Percentiles rank a stretch among this genome's conserved stretches.
Conservation (phyloP, 2,888 invertebrate species). For the Chymomyza amoena region DNA sequence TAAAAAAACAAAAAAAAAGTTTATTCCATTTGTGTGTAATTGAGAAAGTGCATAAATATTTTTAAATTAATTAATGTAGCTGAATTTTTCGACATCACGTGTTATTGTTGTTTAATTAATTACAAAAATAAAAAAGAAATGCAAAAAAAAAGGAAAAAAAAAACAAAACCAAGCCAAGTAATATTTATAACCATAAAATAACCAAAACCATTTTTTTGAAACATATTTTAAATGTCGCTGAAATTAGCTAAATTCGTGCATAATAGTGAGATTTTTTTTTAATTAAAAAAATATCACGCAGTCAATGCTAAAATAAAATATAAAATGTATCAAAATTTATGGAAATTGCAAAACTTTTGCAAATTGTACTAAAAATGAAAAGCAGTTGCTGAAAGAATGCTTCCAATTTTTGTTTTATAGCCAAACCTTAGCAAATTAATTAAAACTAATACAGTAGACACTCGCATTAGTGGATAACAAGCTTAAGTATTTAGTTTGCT, state of each 20-base stretch:
- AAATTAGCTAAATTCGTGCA: neutral
- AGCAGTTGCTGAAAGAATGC: no score
- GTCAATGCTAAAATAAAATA: neutral
- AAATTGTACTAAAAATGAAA: no score
- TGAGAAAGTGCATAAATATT: constrained; percentile 39
- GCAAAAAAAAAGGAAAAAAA: constrained; percentile 22
- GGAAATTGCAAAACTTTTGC: constrained; percentile 14
- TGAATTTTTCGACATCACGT: constrained; percentile 61
- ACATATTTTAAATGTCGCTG: neutral
- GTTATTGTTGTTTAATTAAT: constrained; percentile 61
- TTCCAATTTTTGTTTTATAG: constrained; percentile 10
- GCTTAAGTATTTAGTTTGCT: neutral
- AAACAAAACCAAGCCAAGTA: constrained; percentile 5
- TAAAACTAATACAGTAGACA: no score
- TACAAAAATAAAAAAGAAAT: constrained; percentile 37
- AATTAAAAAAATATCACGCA: constrained; percentile 1
- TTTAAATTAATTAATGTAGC: constrained; percentile 53
- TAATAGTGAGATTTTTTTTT: neutral
- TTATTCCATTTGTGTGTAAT: neutral
- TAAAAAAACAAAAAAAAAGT: constrained; percentile 23
- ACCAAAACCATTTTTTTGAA: neutral
- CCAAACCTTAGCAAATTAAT: no score
- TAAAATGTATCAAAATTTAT: constrained; percentile 7
- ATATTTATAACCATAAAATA: constrained; percentile 17
- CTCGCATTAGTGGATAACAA: no score